Evolutionary conservation across 2,888 invertebrate species (phyloP), one percentile per base, ranked within the genome.

Genomic region (Cheilosia urbana): DNA sequence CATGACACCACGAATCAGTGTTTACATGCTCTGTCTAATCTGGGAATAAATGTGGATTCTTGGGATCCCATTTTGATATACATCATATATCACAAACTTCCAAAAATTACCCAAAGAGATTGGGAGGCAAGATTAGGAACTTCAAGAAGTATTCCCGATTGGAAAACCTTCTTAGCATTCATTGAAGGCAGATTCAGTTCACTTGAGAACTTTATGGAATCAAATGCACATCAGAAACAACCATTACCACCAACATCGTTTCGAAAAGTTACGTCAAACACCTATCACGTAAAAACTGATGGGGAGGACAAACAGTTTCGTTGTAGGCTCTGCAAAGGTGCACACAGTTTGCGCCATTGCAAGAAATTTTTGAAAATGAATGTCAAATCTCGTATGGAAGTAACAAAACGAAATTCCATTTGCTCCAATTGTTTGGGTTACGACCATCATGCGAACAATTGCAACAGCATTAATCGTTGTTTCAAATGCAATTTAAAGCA

Each of bases 131-230:
- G 37, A 7, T 63, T 62, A 51, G 75, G 63, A 1, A 75, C 65
- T n/a, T 65, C 55, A 4, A 75, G 47, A 34, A 45, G 17, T 47
- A 21, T 75, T 34, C 62, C 65, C 15, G 75, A 65, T 40, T 75
- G 65, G 75, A 75, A 75, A 58, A 49, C 65, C 13, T 75, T 75
- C 37, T 49, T 45, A 17, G 21, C 75, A 2, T 66, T 66, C 34
- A 45, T 57, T 30, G 42, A 55, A 4, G 65, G 37, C 13, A 37
- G 37, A 37, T 37, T 37, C 37, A 37, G 63, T 7, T 76, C 66
- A 5, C 17, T 76, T 4, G 58, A 76, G 49, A 53, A 73, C 4
- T 37, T 72, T 0, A 4, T 34, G 34, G 72, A 62, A 2, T 37
- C 34, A 13, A 62, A 17, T 2, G 19, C 5, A n/a, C 9, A 7